These are phyloP conservation scores for Seira ritae DNA, from an alignment of 2,888 invertebrate genomes.

Conservation along the genomic window DNA sequence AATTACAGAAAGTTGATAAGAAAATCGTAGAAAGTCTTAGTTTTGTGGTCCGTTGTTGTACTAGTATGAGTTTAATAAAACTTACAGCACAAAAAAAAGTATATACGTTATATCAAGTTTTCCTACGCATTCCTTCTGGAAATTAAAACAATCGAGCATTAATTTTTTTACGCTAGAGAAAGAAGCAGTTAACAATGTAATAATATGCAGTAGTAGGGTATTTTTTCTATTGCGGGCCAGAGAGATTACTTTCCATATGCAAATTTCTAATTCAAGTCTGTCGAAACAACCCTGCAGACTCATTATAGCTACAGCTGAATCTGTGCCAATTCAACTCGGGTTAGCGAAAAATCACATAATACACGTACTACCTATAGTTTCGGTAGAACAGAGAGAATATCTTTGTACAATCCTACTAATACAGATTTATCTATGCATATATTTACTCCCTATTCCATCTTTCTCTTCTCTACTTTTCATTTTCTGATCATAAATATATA, in stretches of 20 bases:
- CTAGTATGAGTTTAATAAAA: slow-evolving; percentile 63
- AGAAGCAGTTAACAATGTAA: too few relatives aligned
- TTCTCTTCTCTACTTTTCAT: too few relatives aligned
- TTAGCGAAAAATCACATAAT: too few relatives aligned
- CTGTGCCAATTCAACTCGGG: not conserved
- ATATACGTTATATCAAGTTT: not conserved
- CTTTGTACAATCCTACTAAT: too few relatives aligned
- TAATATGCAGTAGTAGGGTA: not conserved
- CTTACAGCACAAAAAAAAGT: slow-evolving; percentile 56
- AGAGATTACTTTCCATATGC: not conserved
- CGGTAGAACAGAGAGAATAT: too few relatives aligned
- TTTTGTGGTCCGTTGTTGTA: slow-evolving; percentile 61
- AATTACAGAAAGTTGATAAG: slow-evolving; percentile 49
- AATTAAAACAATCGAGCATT: too few relatives aligned
- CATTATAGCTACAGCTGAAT: not conserved
- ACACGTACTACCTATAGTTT: too few relatives aligned
- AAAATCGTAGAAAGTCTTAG: slow-evolving; percentile 54
- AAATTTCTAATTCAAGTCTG: not conserved
- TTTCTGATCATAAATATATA: too few relatives aligned
- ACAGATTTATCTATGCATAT: too few relatives aligned
- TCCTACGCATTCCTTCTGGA: slow-evolving; percentile 1
- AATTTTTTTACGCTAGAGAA: too few relatives aligned
- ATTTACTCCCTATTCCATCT: too few relatives aligned
- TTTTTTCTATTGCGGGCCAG: not conserved
- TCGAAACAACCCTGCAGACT: slow-evolving; percentile 1